Conservation (phyloP, 2,113 vertebrate species). For the Silurus glanis region DNA sequence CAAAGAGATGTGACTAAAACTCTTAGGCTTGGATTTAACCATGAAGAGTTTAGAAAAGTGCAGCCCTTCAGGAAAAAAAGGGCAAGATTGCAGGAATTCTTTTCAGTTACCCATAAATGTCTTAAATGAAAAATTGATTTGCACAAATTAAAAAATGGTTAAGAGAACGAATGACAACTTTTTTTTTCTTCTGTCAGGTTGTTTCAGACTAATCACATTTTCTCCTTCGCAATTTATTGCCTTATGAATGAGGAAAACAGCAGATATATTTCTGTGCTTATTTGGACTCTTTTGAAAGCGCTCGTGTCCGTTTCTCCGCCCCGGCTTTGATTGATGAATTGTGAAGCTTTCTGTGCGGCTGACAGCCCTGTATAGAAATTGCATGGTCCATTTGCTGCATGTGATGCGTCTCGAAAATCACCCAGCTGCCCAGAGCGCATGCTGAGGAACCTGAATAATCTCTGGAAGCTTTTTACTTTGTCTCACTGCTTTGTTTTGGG, state of each 20-base stretch:
- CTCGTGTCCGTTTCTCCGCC: conserved; percentile 14
- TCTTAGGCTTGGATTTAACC: conserved; percentile 26
- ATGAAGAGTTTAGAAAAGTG: conserved; percentile 5
- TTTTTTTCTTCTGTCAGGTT: conserved; percentile 35
- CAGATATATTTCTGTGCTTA: conserved; percentile 47
- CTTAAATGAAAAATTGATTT: conserved; percentile 38
- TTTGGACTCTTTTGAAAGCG: conserved; percentile 56
- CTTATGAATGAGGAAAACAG: conserved; percentile 49
- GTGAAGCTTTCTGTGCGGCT: conserved; percentile 45
- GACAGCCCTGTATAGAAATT: conserved; percentile 46
- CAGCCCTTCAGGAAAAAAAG: background rate
- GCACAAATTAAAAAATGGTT: conserved; percentile 24
- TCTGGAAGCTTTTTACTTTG: background rate
- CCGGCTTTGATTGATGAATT: conserved; percentile 42
- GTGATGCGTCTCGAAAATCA: conserved; percentile 4
- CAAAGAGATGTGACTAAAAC: conserved; percentile 63
- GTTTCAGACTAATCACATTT: conserved; percentile 60
- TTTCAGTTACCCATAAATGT: conserved; percentile 8
- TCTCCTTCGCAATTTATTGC: conserved; percentile 45
- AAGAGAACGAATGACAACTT: conserved; percentile 37
- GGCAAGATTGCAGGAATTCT: conserved; percentile 2
- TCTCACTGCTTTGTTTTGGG: conserved; percentile 8
- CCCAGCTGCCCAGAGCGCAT: conserved; percentile 22
- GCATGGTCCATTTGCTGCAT: conserved; percentile 27
- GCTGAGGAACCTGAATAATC: conserved; percentile 9